Base-by-base conservation (phyloP, 2,113 vertebrate species). In the Oenanthe melanoleuca region DNA sequence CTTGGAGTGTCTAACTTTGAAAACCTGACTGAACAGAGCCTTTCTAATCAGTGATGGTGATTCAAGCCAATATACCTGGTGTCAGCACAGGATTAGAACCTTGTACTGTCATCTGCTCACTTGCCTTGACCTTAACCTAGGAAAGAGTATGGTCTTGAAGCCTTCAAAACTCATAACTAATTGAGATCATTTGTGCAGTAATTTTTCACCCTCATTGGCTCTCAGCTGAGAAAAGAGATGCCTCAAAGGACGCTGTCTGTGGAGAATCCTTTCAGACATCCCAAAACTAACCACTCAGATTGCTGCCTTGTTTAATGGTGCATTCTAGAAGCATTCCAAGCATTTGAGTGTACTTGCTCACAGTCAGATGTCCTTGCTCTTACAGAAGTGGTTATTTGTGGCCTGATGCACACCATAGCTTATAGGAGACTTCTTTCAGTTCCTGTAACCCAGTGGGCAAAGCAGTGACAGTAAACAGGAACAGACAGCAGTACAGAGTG, bases 21-120 rank as follows among this genome's bases (percentile, higher is more conserved):
- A 72, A 79, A 52, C 57, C 5, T 75, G 53, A 45, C 8, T 28
- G 31, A 72, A 24, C 20, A 61, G 34, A 84, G 60, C 29, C 64
- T 44, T 21, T 63, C 21, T 63, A 64, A 60, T 44, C 25, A 56
- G 34, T 55, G 3, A 2, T 73, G 59, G 33, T 81, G 66, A 13
- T 34, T 16, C 0, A 2, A 74, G 42, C 26, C 49, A 21, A 1
- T 37, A 0, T 37, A 40, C 31, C n/a, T 78, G 50, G 4, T 40
- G 8, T 64, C 44, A 67, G 49, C 37, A 20, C 18, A 59, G 45
- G 33, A 93, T 19, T 38, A 66, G 59, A 87, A 61, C 53, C n/a
- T 20, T 60, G 4, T 34, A 9, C 42, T 33, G 34, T 60, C 13
- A 44, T 50, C 56, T 80, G 20, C 34, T 90, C 33, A 18, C 24